A percentile compares a stretch with the other conserved stretches of the same genome.
Conservation (phyloP, 2,113 vertebrate species). For the Bos javanicus region DNA sequence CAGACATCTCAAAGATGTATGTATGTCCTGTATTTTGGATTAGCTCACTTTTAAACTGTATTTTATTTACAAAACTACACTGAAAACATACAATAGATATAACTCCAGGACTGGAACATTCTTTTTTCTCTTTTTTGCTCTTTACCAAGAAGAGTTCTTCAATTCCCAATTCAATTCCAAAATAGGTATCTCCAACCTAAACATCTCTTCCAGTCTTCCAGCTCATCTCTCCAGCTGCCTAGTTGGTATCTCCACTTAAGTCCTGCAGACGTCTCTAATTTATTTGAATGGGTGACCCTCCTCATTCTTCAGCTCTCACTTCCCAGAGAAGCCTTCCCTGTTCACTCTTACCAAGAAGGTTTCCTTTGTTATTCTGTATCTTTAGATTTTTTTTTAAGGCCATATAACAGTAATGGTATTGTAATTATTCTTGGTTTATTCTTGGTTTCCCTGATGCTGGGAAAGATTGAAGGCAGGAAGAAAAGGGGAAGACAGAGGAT, state of each 20-base stretch:
- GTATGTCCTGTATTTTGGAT: background rate
- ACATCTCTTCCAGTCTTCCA: background rate
- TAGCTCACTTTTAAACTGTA: background rate
- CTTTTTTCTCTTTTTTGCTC: background rate
- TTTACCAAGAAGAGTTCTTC: background rate
- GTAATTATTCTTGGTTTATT: background rate
- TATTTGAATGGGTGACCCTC: background rate
- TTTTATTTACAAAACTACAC: background rate
- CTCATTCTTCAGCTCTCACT: background rate
- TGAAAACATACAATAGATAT: background rate
- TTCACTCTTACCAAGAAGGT: background rate
- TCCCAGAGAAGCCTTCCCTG: background rate
- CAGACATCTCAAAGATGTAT: background rate
- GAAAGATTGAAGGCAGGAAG: background rate
- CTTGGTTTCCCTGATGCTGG: background rate
- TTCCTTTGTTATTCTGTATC: background rate
- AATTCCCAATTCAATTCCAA: background rate
- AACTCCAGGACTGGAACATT: background rate
- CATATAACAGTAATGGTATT: background rate
- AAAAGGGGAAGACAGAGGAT: rapidly evolving
- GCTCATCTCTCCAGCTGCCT: background rate
- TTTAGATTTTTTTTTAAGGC: background rate
- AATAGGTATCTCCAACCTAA: background rate
- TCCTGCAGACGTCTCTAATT: background rate
- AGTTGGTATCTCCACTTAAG: background rate